Evolutionary conservation across 2,888 invertebrate genomes (phyloP), one percentile per base, ranked within the genome.

Genomic region (Drosophila neotestacea): DNA sequence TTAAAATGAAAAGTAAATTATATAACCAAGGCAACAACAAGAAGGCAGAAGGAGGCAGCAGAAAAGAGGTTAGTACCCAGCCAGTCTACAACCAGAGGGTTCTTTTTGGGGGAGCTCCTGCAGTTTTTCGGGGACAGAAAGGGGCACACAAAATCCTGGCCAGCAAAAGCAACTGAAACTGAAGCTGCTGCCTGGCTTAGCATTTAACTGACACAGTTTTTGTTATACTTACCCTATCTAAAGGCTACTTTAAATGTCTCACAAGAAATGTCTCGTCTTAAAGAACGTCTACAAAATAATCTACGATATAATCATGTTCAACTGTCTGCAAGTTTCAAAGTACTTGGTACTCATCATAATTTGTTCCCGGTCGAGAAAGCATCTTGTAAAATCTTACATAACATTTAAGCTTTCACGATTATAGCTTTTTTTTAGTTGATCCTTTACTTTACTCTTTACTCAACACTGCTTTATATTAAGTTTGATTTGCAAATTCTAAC

Each of bases 1-100:
- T 85, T 85, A 85, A 85, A 85, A 85, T 85, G 81, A 72, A 88
- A 88, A 88, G 86, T 85, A 88, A 88, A 86, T 85, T 83, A 88
- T 85, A 82, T 65, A 67, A 59, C 66, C 70, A 70, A 65, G 64
- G 52, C 62, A 75, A 27, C 47, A 51, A 47, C 41, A 38, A 56
- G 11, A 48, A n/a, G 27, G 27, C 28, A 11, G 41, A 4, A 41
- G 9, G 4, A 22, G 16, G 42, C 22, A 22, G 3, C 22, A n/a
- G 4, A 10, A 1, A 13, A 27, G 30, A 0, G 11, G 4, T 1
- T 9, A 4, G 16, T 10, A 10, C 13, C 13, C 32, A 22, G 42
- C 22, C 22, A 22, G 22, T 22, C 38, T 1, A 27, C 27, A 11
- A 28, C 6, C 6, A 3, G 44, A 28, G 44, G 11, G 6, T 6